Base-by-base conservation (phyloP, 2,888 invertebrate species). In the Perdita meconis region DNA sequence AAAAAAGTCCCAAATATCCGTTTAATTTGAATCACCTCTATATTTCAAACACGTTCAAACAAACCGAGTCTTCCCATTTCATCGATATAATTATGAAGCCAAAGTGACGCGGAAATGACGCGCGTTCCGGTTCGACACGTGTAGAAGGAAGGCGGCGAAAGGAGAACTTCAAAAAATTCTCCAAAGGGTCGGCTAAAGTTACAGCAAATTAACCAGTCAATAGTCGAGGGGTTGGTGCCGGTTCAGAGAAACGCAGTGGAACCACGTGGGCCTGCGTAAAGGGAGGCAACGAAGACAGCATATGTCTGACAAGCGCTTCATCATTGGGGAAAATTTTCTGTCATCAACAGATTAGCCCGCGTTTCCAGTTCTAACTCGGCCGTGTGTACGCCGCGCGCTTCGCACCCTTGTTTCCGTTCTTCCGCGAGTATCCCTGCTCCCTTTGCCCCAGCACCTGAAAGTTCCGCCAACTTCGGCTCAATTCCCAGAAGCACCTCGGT, bases 231-330 rank as follows among this genome's bases (percentile, higher is more conserved):
- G 71, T 78, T 72, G 75, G 53, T 30, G 68, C 55, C n/a, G 71
- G 81, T 87, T 86, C 84, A 82, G 65, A 82, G 87, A 87, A 87
- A 87, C 68, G 78, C 77, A 59, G 57, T 34, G 59, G 73, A 65
- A 76, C 71, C 80, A 74, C 75, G 79, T 78, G 80, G 79, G 67
- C 59, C 68, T 64, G 42, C 61, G 53, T 69, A 80, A 75, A 81
- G 81, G 85, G 83, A 88, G 85, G 86, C 85, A 87, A 90, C 88
- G 87, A 89, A 86, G 86, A 84, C 82, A 79, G 80, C 88, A 88
- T 77, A 86, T 87, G 89, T 86, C 80, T 82, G 85, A 86, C 85
- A 78, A 83, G 77, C 78, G 83, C 80, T 90, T 85, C 82, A 90
- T 91, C 90, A 89, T 86, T 78, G 78, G 73, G 82, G 78, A 84